Conservation (phyloP, 2,888 invertebrate genomes). For the Calameuta pallipes region DNA sequence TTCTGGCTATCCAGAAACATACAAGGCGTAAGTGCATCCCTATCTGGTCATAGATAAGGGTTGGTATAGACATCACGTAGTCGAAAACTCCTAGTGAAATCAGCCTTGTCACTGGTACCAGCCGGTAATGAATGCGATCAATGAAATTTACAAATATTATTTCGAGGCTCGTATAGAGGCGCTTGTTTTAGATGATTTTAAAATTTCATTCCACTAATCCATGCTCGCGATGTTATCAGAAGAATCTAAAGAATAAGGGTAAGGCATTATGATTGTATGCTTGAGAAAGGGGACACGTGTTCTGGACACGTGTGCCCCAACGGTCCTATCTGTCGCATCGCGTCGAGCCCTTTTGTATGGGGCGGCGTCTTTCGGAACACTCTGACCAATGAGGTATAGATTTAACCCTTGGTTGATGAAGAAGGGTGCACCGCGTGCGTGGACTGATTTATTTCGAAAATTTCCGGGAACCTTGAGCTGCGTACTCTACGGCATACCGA, state of each 20-base stretch:
- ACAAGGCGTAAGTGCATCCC: not conserved
- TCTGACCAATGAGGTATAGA: conserved; percentile 31
- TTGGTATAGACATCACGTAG: not conserved
- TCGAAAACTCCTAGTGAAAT: too few relatives aligned
- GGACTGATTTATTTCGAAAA: conserved; percentile 18
- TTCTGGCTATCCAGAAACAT: not conserved
- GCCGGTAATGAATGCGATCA: not conserved
- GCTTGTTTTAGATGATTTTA: not conserved
- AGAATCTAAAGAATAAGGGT: conserved; percentile 29
- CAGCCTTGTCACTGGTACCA: not conserved
- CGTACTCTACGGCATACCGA: not conserved
- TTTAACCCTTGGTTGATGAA: conserved; percentile 34
- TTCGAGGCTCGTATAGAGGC: not conserved
- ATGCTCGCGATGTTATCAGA: not conserved
- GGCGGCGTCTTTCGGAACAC: conserved; percentile 25
- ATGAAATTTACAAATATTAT: not conserved
- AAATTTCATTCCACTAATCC: not conserved
- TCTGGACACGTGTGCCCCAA: conserved; percentile 47
- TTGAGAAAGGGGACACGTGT: conserved; percentile 44
- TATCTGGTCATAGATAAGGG: not conserved
- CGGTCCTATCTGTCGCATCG: conserved; percentile 37
- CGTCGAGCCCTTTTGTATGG: conserved; percentile 32
- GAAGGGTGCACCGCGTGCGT: not conserved
- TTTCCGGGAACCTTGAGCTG: not conserved
- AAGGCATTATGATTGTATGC: conserved; percentile 27